A percentile compares a stretch with the other conserved stretches of the same genome.
Evolutionary conservation across 2,113 vertebrate genomes (phyloP).

Genomic region (Corythornis vintsioides): DNA sequence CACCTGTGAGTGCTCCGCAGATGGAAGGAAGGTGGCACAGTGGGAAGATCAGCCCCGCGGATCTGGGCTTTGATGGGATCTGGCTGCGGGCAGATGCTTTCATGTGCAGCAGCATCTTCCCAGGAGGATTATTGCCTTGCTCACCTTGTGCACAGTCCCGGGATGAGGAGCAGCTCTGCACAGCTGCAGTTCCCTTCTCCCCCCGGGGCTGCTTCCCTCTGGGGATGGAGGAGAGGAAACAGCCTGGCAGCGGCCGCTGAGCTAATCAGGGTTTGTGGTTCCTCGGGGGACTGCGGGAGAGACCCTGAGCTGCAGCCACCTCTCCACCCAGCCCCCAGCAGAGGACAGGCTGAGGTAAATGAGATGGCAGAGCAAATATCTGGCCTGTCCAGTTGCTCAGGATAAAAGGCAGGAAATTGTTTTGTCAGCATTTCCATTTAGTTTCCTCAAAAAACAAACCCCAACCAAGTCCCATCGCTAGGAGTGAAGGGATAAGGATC

Average conservation of each 20-base stretch:
- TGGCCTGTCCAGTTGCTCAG: neutral
- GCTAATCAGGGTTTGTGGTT: neutral
- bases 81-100: conserved; percentile 60
- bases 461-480: neutral
- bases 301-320: neutral
- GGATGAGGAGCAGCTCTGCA: neutral
- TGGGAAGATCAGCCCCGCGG: conserved; percentile 42
- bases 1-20: neutral
- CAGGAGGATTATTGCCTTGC: conserved; percentile 48
- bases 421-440: neutral
- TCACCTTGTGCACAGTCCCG: neutral
- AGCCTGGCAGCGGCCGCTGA: neutral
- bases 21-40: conserved; percentile 25
- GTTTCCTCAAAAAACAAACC: neutral
- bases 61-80: conserved; percentile 59
- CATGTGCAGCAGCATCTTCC: conserved; percentile 48
- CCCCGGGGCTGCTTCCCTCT: neutral
- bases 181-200: neutral
- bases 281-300: neutral
- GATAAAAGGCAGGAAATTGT: neutral
- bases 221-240: neutral
- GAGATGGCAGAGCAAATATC: neutral
- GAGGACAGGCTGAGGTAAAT: neutral
- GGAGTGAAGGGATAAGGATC: neutral
- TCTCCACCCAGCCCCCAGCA: neutral